Evolutionary conservation across 1,140 invertebrate genomes (phyloP).

Genomic region (Drosophila bifasciata): DNA sequence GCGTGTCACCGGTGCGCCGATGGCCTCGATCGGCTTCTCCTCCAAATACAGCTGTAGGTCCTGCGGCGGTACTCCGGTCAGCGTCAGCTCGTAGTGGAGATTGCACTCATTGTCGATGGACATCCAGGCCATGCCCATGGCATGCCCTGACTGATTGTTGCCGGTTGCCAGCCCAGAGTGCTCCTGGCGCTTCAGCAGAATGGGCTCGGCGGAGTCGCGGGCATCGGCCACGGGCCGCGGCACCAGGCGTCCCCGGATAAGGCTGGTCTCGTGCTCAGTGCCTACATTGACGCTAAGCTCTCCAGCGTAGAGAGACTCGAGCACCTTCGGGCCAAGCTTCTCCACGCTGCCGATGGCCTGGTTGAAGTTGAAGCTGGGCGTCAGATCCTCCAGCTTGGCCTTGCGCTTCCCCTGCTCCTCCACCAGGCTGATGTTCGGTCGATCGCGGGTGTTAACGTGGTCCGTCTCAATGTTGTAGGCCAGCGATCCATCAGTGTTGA

Average conservation of each 20-base stretch:
- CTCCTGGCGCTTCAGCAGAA: slow-evolving; percentile 87
- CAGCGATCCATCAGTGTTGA: slow-evolving; percentile 90
- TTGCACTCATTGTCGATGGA: slow-evolving; percentile 92
- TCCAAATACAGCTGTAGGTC: slow-evolving; percentile 87
- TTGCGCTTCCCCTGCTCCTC: slow-evolving; percentile 89
- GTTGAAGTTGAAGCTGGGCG: slow-evolving; percentile 86
- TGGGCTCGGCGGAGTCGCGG: slow-evolving; percentile 88
- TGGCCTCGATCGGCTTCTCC: slow-evolving; percentile 87
- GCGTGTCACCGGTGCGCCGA: slow-evolving; percentile 87
- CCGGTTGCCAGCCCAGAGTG: slow-evolving; percentile 84
- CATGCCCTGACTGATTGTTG: slow-evolving; percentile 61
- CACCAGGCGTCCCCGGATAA: slow-evolving; percentile 88
- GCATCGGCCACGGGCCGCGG: slow-evolving; percentile 90
- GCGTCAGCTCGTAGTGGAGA: slow-evolving; percentile 91
- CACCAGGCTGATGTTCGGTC: slow-evolving; percentile 88
- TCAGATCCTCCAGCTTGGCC: slow-evolving; percentile 89
- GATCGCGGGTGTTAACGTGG: slow-evolving; percentile 85
- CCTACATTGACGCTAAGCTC: slow-evolving; percentile 90
- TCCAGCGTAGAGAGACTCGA: slow-evolving; percentile 92
- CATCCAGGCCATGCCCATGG: slow-evolving; percentile 92
- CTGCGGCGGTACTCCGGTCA: slow-evolving; percentile 81
- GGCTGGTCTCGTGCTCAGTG: slow-evolving; percentile 85
- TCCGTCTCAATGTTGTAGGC: slow-evolving; percentile 88
- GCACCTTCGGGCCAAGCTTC: slow-evolving; percentile 87
- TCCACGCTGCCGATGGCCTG: slow-evolving; percentile 89